Evolutionary conservation across 23 tunicate genomes (phyloP).

Genomic region (Phallusia fumigata): DNA sequence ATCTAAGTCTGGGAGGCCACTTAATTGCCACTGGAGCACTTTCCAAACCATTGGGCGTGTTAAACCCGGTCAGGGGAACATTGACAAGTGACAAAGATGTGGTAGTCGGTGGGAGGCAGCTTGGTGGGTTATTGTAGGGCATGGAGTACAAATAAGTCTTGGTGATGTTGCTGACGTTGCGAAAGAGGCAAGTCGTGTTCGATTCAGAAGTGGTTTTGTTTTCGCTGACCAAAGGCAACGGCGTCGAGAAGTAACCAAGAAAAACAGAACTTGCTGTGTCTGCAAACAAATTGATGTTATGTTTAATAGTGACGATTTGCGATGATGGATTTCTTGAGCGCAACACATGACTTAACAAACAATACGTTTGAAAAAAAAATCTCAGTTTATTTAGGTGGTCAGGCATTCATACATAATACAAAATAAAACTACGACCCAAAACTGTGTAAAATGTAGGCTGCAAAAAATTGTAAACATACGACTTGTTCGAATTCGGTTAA

Average conservation of each 20-base stretch:
- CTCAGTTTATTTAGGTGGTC: too few relatives aligned
- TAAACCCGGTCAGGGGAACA: neutral
- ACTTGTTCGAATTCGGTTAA: too few relatives aligned
- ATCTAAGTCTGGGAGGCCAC: neutral
- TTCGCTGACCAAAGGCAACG: neutral
- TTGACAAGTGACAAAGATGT: neutral
- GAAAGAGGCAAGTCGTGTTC: neutral
- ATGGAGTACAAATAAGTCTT: neutral
- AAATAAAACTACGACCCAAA: too few relatives aligned
- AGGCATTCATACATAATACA: too few relatives aligned
- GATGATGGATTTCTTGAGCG: too few relatives aligned
- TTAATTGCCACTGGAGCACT: neutral
- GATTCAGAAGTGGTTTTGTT: neutral
- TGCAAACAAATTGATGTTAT: neutral
- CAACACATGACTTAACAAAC: too few relatives aligned
- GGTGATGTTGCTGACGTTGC: neutral
- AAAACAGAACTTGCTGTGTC: neutral
- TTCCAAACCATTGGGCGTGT: neutral
- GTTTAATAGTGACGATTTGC: too few relatives aligned
- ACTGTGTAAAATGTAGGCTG: too few relatives aligned
- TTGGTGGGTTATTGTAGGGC: neutral
- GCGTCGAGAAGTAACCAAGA: neutral
- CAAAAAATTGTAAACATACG: too few relatives aligned
- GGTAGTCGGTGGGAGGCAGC: neutral
- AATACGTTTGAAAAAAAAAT: too few relatives aligned